These are phyloP conservation scores for Loripinus fragilis DNA, from an alignment of 2,888 invertebrate species.

Conservation along the genomic window DNA sequence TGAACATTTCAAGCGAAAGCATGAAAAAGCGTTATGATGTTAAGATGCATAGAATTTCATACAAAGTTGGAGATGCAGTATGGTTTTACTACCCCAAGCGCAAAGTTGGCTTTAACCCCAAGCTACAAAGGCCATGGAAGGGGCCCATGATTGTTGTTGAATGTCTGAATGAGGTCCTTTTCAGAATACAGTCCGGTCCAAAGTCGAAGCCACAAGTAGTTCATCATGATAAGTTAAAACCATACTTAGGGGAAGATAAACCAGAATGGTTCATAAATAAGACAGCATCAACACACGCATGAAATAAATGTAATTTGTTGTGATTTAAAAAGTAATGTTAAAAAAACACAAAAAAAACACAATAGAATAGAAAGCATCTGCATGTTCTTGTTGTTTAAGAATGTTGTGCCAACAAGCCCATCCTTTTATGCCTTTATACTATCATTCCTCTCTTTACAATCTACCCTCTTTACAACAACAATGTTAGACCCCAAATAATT, in stretches of 20 bases:
- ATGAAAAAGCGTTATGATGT: slow-evolving; percentile 30
- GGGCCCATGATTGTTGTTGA: too few species aligned
- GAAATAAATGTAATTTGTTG: neutral
- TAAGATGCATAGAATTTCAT: neutral
- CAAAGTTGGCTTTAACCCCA: slow-evolving; percentile 24
- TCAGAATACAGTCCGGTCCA: slow-evolving; percentile 11
- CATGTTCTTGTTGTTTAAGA: neutral
- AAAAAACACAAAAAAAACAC: neutral
- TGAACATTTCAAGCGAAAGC: slow-evolving; percentile 24
- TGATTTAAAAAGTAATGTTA: neutral
- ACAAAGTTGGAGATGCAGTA: slow-evolving; percentile 16
- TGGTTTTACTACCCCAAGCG: slow-evolving; percentile 20
- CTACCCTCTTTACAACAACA: too few species aligned
- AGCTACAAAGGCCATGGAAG: slow-evolving; percentile 31
- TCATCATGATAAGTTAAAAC: slow-evolving; percentile 26
- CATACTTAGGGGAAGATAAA: slow-evolving; percentile 15
- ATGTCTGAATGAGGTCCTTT: too few species aligned
- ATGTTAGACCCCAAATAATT: too few species aligned
- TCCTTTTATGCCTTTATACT: neutral
- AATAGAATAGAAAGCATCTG: neutral
- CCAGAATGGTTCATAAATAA: neutral
- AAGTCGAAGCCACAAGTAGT: slow-evolving; percentile 1
- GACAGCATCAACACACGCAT: too few species aligned
- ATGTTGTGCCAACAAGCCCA: too few species aligned
- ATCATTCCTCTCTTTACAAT: too few species aligned